A percentile compares a stretch with the other conserved stretches of the same genome.
Evolutionary conservation across 2,113 vertebrate genomes (phyloP).

Genomic region (Lampris megalopsis): DNA sequence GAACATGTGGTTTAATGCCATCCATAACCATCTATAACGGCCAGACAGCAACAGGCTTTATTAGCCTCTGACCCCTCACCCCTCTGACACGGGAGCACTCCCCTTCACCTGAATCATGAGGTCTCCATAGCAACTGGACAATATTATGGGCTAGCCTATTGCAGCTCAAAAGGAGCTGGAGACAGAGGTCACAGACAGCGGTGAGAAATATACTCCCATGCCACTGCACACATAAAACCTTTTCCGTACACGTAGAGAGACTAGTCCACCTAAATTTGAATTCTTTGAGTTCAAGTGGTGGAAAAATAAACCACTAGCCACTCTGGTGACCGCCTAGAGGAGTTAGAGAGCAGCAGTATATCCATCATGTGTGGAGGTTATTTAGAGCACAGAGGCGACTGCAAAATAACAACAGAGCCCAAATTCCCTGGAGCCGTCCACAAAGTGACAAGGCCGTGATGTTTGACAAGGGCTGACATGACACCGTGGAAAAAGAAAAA

Average conservation of each 20-base stretch:
- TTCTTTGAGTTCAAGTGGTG: too few relatives aligned
- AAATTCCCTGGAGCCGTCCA: not conserved
- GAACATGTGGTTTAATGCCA: constrained; percentile 61
- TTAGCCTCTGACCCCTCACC: constrained; percentile 72
- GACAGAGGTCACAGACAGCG: constrained; percentile 21
- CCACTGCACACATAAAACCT: not conserved
- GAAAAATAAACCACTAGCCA: too few relatives aligned
- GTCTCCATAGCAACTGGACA: constrained; percentile 23
- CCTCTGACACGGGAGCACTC: constrained; percentile 47
- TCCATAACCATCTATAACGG: constrained; percentile 61
- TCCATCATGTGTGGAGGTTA: too few relatives aligned
- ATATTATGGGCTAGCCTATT: not conserved
- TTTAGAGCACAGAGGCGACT: too few relatives aligned
- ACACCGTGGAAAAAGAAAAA: too few relatives aligned
- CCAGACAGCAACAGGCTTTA: constrained; percentile 72
- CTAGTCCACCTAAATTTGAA: too few relatives aligned
- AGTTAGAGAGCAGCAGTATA: too few relatives aligned
- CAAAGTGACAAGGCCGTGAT: constrained; percentile 7
- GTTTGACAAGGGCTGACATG: constrained; percentile 1
- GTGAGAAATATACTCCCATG: not conserved
- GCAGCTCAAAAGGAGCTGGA: constrained; percentile 22
- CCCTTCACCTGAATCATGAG: constrained; percentile 61
- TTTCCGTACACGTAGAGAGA: too few relatives aligned
- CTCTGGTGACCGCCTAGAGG: too few relatives aligned
- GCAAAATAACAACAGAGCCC: constrained; percentile 1